Evolutionary conservation across 2,113 vertebrate genomes (phyloP).

Genomic region (Callopanchax toddi): DNA sequence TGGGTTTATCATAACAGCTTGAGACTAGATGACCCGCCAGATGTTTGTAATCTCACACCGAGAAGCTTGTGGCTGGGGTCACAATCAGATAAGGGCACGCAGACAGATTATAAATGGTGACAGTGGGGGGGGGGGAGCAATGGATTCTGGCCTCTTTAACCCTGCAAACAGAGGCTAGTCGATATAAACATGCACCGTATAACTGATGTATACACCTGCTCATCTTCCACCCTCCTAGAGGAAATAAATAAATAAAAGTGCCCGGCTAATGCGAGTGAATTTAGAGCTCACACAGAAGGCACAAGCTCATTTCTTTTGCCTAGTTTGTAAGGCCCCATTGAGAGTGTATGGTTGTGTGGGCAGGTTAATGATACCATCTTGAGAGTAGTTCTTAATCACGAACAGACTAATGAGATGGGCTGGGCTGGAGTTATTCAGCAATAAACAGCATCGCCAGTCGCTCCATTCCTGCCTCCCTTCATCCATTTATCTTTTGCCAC

Average conservation of each 20-base stretch:
- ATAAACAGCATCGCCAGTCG: slow-evolving; percentile 31
- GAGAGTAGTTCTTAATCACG: slow-evolving; percentile 69
- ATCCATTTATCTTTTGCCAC: background rate
- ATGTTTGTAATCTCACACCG: slow-evolving; percentile 76
- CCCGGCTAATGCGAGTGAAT: slow-evolving; percentile 22
- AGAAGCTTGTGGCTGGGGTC: slow-evolving; percentile 57
- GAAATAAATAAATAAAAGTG: background rate
- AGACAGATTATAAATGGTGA: slow-evolving; percentile 65
- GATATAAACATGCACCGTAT: background rate
- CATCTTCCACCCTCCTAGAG: slow-evolving; percentile 4
- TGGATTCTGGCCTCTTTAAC: slow-evolving; percentile 47
- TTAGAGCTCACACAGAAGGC: slow-evolving; percentile 19
- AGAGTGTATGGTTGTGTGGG: slow-evolving; percentile 61
- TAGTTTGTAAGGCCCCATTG: slow-evolving; percentile 56
- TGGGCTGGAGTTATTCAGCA: slow-evolving; percentile 50
- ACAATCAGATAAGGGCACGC: slow-evolving; percentile 69
- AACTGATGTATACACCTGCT: background rate
- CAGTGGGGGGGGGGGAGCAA: too few relatives aligned
- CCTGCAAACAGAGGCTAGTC: background rate
- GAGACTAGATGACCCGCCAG: slow-evolving; percentile 74
- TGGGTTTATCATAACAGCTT: slow-evolving; percentile 69
- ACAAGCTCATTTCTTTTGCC: slow-evolving; percentile 41
- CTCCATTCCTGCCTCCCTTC: background rate
- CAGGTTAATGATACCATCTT: slow-evolving; percentile 68
- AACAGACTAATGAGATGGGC: slow-evolving; percentile 63